These are phyloP conservation scores for Balearica regulorum DNA, from an alignment of 2,797 vertebrate genomes.

Conservation along the genomic window DNA sequence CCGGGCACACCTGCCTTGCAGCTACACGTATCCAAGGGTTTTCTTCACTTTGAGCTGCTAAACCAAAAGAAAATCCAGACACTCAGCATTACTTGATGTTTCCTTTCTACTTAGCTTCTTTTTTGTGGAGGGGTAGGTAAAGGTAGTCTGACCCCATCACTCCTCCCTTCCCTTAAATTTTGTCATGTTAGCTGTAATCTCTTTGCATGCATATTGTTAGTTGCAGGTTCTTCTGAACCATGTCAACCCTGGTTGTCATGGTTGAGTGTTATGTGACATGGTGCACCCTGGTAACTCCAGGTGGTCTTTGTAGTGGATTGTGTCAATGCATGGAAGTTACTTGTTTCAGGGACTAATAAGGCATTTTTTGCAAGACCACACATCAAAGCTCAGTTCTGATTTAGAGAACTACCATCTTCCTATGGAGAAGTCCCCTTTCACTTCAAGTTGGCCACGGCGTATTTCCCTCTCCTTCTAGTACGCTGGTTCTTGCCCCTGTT, in stretches of 20 bases:
- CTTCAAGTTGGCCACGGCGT: background rate
- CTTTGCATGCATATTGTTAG: background rate
- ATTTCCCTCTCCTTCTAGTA: background rate
- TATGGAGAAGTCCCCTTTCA: background rate
- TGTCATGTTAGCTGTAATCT: background rate
- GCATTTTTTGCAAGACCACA: background rate
- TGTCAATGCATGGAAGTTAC: background rate
- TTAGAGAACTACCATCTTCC: background rate
- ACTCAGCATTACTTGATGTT: background rate
- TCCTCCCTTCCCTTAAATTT: background rate
- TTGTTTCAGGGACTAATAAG: background rate
- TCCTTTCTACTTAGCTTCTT: background rate
- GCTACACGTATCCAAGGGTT: accelerated
- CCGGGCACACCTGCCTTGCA: background rate
- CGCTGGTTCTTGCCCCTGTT: background rate
- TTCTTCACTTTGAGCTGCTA: background rate
- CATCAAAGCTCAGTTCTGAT: background rate
- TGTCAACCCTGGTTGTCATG: background rate
- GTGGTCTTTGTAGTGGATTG: background rate
- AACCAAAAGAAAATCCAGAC: background rate
- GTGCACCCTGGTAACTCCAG: background rate
- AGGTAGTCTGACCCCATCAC: background rate
- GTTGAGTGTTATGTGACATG: accelerated
- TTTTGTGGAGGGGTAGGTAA: background rate
- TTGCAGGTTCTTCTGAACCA: background rate